Base-by-base conservation (phyloP, 2,113 vertebrate species). In the Clarias magur region DNA sequence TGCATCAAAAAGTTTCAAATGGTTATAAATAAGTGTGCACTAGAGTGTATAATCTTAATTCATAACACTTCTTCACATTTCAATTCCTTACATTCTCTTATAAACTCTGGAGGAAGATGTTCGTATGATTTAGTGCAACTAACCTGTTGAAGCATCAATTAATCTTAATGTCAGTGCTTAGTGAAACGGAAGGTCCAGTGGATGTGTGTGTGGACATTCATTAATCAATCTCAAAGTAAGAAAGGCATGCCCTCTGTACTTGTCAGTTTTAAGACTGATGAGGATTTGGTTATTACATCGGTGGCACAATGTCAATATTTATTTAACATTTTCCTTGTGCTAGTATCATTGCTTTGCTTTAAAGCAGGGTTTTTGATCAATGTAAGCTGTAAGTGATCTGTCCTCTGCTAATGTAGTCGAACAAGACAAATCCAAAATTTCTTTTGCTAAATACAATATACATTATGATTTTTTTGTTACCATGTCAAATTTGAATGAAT, bases 401-500 rank as follows among this genome's bases (percentile, higher is more conserved):
- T 68, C 16, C 27, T 68, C 6, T 15, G 30, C 15, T 68, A 27
- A 6, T 30, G 13, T 30, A 30, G n/a, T 68, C 30, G n/a, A 68
- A 68, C 27, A 34, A 17, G n/a, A 90, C 91, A 92, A 92, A 90
- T 82, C 91, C 30, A 70, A 15, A 0, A 38, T 21, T 21, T 70
- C 34, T 38, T 38, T 73, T 73, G 34, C 3, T 42, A 23, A 21
- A 73, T 42, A 42, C 38, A 1, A 17, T 73, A 73, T 42, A 21
- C 7, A 38, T 72, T 68, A 30, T 17, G 16, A 34, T 10, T 59
- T 73, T 38, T 73, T 48, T 6, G 7, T 42, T 11, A 73, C 38
- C 19, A 73, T 73, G 38, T 72, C 30, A 19, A 38, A 21, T 21
- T 12, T 54, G 23, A 78, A 76, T 76, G 54, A 42, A 78, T 8